Evolutionary conservation across 2,797 vertebrate genomes (phyloP), one percentile per base, ranked within the genome.

Genomic region (Phataginus tetradactyla): DNA sequence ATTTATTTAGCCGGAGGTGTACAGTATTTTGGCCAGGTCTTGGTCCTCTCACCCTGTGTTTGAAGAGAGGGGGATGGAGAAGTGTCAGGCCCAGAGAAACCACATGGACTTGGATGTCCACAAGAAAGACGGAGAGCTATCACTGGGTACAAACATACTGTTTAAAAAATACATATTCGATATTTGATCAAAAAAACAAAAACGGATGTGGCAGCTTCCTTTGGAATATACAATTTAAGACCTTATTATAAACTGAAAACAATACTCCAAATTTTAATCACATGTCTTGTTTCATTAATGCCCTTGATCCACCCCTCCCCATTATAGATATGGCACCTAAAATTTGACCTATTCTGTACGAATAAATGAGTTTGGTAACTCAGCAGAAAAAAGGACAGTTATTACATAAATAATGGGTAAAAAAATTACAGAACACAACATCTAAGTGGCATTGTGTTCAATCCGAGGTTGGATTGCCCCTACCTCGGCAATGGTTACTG

Each of bases 121-220:
- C 21, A 69, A 79, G 27, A 89, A 90, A 90, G 55, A 68, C 32
- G 32, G 20, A 74, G 14, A 66, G 39, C 20, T 81, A 81, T 27
- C 32, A 39, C 25, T 55, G 61, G 37, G 32, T 29, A 92, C 37
- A 69, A 86, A 77, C 29, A 69, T 14, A 81, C 25, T 83, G 61
- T 59, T 86, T 91, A 37, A 71, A 93, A 92, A 78, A 12, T 42
- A 79, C 15, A 79, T 88, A 87, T 27, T 91, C 39, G 64, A 69
- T 91, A 88, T 61, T 61, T 66, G 23, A 81, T 81, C 3, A 63
- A 81, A 75, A 87, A 90, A 57, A 45, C 72, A 27, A 86, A 78
- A 72, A 91, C 18, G 29, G 45, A 45, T 45, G 45, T 45, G 45
- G 45, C 45, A 45, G 45, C 45, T 45, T 45, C 45, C 45, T 45